Percentiles rank a stretch among this genome's conserved stretches.
Conservation (phyloP, 2,888 invertebrate genomes). For the Neoitamus cyanurus region DNA sequence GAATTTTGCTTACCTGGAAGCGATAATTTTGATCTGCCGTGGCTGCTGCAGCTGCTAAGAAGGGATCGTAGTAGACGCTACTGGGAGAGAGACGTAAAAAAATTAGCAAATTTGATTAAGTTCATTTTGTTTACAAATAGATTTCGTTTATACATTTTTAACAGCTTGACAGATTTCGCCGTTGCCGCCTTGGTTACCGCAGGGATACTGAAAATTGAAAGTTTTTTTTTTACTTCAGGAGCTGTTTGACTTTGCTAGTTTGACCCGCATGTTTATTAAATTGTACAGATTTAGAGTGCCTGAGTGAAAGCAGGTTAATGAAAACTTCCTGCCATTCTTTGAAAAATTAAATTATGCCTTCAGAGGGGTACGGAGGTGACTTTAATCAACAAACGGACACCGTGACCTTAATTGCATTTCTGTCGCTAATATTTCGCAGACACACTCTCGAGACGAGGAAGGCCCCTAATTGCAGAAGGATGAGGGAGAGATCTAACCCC, state of each 20-base stretch:
- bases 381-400: background rate
- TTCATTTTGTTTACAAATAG: slow-evolving; percentile 6
- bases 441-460: background rate
- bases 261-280: background rate
- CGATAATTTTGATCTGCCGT: slow-evolving; percentile 89
- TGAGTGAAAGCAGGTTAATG: background rate
- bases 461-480: slow-evolving; percentile 8
- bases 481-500: background rate
- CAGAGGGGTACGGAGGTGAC: background rate
- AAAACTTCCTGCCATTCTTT: background rate
- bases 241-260: background rate
- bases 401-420: slow-evolving; percentile 25
- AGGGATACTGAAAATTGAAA: background rate
- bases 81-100: slow-evolving; percentile 52
- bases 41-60: slow-evolving; percentile 89
- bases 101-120: slow-evolving; percentile 13
- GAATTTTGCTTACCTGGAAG: slow-evolving; percentile 79
- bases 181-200: background rate
- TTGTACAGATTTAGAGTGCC: background rate
- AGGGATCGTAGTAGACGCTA: slow-evolving; percentile 96
- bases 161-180: slow-evolving; percentile 27
- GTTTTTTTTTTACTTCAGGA: background rate
- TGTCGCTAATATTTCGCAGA: slow-evolving; percentile 7
- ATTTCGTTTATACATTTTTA: slow-evolving; percentile 11
- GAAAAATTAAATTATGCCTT: background rate